phyloP scores from a whole-genome alignment of 2,113 vertebrate species.

The Rhombomys opimus region DNA sequence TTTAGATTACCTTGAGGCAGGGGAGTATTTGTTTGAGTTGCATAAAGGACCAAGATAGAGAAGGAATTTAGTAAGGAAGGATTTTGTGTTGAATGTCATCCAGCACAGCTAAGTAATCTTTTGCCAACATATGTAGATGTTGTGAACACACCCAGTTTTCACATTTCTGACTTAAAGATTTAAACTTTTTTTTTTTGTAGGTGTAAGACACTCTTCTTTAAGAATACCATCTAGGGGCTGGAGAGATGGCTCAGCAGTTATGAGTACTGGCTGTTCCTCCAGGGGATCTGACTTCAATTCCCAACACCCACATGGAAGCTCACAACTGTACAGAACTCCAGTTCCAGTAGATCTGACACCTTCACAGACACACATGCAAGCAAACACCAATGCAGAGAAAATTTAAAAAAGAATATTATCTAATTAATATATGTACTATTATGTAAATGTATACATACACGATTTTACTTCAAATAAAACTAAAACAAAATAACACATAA shows the following conservation, averaged over 20 bases:
- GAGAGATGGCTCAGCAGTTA: no score
- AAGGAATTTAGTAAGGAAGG: slow-evolving; percentile 30
- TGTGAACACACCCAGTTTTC: slow-evolving; percentile 30
- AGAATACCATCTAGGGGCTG: neutral
- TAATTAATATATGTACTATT: neutral
- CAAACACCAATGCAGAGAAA: no score
- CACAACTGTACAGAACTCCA: no score
- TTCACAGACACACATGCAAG: no score
- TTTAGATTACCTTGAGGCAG: neutral
- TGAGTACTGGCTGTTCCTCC: no score
- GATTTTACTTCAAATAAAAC: neutral
- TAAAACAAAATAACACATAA: neutral
- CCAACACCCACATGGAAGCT: no score
- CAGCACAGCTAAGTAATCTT: neutral
- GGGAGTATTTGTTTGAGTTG: neutral
- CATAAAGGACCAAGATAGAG: neutral
- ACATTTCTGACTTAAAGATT: slow-evolving; percentile 8
- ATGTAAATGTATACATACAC: no score
- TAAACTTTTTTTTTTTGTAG: neutral
- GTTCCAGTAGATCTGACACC: no score
- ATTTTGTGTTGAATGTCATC: neutral
- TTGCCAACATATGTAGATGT: neutral
- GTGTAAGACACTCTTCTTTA: slow-evolving; percentile 25
- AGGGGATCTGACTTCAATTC: no score
- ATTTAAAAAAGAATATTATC: neutral